These are phyloP conservation scores for Papilio glaucus DNA, from an alignment of 1,140 invertebrate genomes.

Conservation along the genomic window DNA sequence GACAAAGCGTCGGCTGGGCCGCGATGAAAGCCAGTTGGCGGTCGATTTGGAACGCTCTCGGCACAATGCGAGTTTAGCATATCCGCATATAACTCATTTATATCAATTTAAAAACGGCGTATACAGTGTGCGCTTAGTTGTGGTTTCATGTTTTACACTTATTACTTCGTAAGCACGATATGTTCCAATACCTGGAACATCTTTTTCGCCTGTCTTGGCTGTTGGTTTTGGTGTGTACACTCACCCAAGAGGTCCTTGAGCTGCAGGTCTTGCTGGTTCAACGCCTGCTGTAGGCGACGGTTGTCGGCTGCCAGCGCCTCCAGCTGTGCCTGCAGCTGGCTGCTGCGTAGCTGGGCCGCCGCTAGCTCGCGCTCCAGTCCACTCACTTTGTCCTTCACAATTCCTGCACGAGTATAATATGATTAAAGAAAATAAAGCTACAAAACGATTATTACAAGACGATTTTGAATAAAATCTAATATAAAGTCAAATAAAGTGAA, in stretches of 20 bases:
- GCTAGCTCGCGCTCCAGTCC: conserved; percentile 69
- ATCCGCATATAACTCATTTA: background rate
- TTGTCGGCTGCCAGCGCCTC: conserved; percentile 65
- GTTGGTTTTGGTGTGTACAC: conserved; percentile 50
- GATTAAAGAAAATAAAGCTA: too few relatives aligned
- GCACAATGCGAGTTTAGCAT: background rate
- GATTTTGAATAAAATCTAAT: too few relatives aligned
- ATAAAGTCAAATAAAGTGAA: too few relatives aligned
- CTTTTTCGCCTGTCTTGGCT: too few relatives aligned
- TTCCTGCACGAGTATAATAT: conserved; percentile 52
- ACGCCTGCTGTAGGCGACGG: conserved; percentile 63
- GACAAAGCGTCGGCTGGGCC: background rate
- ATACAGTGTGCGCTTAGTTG: background rate
- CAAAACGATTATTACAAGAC: too few relatives aligned
- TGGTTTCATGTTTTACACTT: background rate
- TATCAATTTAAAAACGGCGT: background rate
- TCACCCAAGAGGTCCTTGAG: conserved; percentile 79
- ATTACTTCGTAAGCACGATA: too few relatives aligned
- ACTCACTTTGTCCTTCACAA: conserved; percentile 71
- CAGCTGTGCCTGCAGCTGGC: conserved; percentile 60
- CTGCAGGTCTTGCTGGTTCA: conserved; percentile 65
- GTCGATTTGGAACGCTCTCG: background rate
- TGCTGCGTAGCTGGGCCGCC: conserved; percentile 60
- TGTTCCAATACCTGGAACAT: too few relatives aligned
- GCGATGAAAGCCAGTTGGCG: background rate